These are phyloP conservation scores for Percina caprodes DNA, from an alignment of 2,113 vertebrate genomes.

Conservation along the genomic window DNA sequence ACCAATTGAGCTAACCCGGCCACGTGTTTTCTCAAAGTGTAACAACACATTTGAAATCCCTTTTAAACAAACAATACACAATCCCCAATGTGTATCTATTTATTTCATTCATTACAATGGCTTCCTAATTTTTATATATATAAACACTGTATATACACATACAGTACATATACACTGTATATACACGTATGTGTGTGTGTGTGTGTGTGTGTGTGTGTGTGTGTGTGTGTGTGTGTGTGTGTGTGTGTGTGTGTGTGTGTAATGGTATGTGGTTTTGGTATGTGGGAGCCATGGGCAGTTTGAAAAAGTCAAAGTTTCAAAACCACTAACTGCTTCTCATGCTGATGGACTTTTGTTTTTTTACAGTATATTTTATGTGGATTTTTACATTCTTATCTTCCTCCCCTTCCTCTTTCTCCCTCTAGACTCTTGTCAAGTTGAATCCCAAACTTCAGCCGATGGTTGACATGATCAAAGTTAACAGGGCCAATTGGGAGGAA, in stretches of 20 bases:
- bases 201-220: no score
- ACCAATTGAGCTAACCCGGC: no score
- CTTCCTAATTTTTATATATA: background rate
- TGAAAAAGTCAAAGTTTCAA: no score
- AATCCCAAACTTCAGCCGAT: constrained; percentile 96
- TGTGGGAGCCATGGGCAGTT: background rate
- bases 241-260: background rate
- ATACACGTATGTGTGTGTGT: no score
- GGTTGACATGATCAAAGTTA: constrained; percentile 91
- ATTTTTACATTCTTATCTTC: background rate
- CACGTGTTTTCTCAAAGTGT: background rate
- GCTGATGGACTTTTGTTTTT: constrained; percentile 44
- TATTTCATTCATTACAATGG: constrained; percentile 24
- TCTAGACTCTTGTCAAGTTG: constrained; percentile 92
- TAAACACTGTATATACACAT: no score
- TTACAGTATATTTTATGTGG: background rate
- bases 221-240: no score
- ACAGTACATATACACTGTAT: no score
- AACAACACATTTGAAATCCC: constrained; percentile 20
- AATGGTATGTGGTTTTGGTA: constrained; percentile 22
- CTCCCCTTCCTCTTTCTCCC: constrained; percentile 16
- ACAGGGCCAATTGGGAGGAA: constrained; percentile 94
- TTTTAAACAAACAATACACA: constrained; percentile 18
- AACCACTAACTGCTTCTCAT: background rate
- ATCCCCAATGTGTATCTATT: constrained; percentile 13